Evolutionary conservation across 2,113 vertebrate genomes (phyloP), one percentile per base, ranked within the genome.

Genomic region (Epinephelus moara): DNA sequence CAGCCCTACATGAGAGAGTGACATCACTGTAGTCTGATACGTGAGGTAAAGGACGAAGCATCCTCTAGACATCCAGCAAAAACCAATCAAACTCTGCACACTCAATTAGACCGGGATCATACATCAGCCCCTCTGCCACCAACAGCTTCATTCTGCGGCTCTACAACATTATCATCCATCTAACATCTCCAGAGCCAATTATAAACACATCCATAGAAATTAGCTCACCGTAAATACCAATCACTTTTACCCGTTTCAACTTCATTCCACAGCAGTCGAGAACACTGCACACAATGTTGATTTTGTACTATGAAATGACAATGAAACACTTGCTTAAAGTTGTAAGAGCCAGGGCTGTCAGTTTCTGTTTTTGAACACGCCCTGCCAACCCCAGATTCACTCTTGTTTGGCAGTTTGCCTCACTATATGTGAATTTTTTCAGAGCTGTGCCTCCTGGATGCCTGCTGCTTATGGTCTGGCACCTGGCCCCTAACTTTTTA

Each of bases 101-200:
- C 87, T 92, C 88, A 91, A 93, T 94, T 93, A 94, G 89, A 78
- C 56, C 83, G 15, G 78, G 80, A 86, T 90, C 89, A 87, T 87
- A 88, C 81, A 92, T 92, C 90, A 90, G 80, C 73, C 75, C 68
- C 66, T 77, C 63, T 50, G 70, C 37, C 83, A 57, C 64, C 70
- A 57, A 25, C 75, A 33, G 73, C 84, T 70, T 85, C 64, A 49
- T 45, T 74, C 59, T 6, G 27, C 15, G 18, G 75, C 77, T 69
- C 55, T 18, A 47, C 71, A 74, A 80, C 62, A 74, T 84, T 37
- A 75, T 75, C 79, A 70, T 73, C 76, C 62, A 84, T 87, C 87
- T 57, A 74, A 83, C 60, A 42, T 79, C 83, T 71, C 30, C 64
- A 21, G 50, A 64, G 81, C 23, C 68, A 67, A 86, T 82, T 89